Percentiles rank a stretch among this genome's conserved stretches.
Conservation (phyloP, 2,797 vertebrate genomes). For the Arctocebus calabarensis region DNA sequence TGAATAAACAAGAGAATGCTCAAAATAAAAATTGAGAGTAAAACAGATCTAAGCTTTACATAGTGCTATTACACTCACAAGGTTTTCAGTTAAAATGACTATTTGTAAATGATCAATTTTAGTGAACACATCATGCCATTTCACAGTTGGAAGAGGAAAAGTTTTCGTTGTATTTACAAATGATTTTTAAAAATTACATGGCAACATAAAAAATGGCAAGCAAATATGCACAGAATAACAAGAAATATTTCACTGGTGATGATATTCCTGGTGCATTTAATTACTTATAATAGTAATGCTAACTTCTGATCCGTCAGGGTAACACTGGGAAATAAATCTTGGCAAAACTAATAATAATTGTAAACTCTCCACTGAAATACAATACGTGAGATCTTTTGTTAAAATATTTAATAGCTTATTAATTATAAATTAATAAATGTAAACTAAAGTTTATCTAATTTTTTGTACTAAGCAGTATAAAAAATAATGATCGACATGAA, state of each 20-base stretch:
- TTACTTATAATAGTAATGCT: slow-evolving; percentile 23
- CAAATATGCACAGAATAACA: neutral
- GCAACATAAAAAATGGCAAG: slow-evolving; percentile 29
- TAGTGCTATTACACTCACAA: neutral
- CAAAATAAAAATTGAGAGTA: slow-evolving; percentile 38
- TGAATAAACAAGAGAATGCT: neutral
- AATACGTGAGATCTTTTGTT: slow-evolving; percentile 29
- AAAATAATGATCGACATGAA: slow-evolving; percentile 22
- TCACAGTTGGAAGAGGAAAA: slow-evolving; percentile 48
- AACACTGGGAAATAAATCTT: slow-evolving; percentile 2
- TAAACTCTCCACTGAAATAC: neutral
- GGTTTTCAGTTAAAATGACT: slow-evolving; percentile 38
- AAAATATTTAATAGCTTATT: slow-evolving; percentile 49
- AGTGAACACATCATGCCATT: slow-evolving; percentile 30
- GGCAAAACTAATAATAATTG: slow-evolving; percentile 34
- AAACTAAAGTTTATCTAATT: slow-evolving; percentile 16
- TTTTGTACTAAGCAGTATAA: slow-evolving; percentile 4
- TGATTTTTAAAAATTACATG: slow-evolving; percentile 26
- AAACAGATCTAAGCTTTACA: slow-evolving; percentile 16
- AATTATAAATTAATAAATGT: slow-evolving; percentile 49
- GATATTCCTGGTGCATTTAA: slow-evolving; percentile 8
- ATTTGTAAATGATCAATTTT: slow-evolving; percentile 43
- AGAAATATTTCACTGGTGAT: slow-evolving; percentile 41
- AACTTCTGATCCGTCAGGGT: slow-evolving; percentile 10
- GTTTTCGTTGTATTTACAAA: slow-evolving; percentile 25